Percentiles rank a stretch among this genome's conserved stretches.
Evolutionary conservation across 2,888 invertebrate genomes (phyloP).

Genomic region (Luperina nickerlii): DNA sequence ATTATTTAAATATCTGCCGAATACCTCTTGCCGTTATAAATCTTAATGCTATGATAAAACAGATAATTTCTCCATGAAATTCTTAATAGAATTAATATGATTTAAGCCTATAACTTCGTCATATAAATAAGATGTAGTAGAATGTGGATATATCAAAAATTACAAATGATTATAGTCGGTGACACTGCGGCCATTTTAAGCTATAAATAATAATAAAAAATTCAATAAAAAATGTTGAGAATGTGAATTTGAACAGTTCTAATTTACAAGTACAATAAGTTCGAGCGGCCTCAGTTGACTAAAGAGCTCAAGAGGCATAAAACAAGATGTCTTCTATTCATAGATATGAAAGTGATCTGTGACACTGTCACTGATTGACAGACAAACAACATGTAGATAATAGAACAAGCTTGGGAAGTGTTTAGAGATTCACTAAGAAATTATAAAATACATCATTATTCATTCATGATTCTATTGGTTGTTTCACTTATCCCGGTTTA

Average conservation of each 20-base stretch:
- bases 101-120: slow-evolving; percentile 15
- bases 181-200: slow-evolving; percentile 27
- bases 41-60: slow-evolving; percentile 3
- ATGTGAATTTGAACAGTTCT: slow-evolving; percentile 26
- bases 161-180: slow-evolving; percentile 39
- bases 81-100: slow-evolving; percentile 18
- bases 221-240: slow-evolving; percentile 23
- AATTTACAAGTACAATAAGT: slow-evolving; percentile 14
- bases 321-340: background rate
- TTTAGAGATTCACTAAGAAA: background rate
- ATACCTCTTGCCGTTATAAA: slow-evolving; percentile 3
- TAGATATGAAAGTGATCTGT: background rate
- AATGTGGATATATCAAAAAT: slow-evolving; percentile 34
- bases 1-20: slow-evolving; percentile 7
- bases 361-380: background rate
- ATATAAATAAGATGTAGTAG: slow-evolving; percentile 30
- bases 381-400: background rate
- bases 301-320: background rate
- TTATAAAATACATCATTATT: background rate
- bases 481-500: background rate
- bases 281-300: no score
- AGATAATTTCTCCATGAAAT: background rate
- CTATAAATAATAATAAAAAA: slow-evolving; percentile 48
- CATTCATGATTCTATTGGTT: background rate
- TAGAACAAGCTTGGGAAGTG: background rate